Percentiles rank a stretch among this genome's conserved stretches.
These are phyloP conservation scores for Arenaria interpres DNA, from an alignment of 2,113 vertebrate species.

Conservation along the genomic window DNA sequence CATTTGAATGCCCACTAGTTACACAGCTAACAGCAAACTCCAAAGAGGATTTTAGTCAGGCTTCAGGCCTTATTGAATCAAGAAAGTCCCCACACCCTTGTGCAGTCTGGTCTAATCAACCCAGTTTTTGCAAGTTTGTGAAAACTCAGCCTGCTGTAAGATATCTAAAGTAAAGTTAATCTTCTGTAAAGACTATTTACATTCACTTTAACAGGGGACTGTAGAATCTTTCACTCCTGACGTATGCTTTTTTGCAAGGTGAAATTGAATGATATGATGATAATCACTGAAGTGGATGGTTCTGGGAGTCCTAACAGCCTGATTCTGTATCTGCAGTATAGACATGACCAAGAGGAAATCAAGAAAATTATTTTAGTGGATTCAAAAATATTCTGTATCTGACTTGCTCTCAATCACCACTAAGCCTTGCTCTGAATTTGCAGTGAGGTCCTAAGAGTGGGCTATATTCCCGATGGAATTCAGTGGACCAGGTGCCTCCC, in stretches of 20 bases:
- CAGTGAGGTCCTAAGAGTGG: not conserved
- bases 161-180: not conserved
- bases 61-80: not conserved
- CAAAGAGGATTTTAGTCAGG: not conserved
- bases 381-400: not conserved
- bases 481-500: not conserved
- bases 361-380: not conserved
- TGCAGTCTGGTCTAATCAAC: not conserved
- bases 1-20: not conserved
- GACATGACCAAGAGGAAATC: not conserved
- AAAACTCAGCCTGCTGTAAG: not conserved
- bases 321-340: not conserved
- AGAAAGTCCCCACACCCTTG: not conserved
- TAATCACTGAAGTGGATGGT: not conserved
- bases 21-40: not conserved
- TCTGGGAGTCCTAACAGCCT: not conserved
- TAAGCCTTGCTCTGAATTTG: not conserved
- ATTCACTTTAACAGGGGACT: not conserved
- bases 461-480: not conserved
- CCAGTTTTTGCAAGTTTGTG: not conserved
- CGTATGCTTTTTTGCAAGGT: not conserved
- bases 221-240: not conserved
- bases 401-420: not conserved
- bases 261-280: not conserved
- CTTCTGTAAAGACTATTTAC: not conserved